These are phyloP conservation scores for Fukomys damarensis DNA, from an alignment of 2,113 vertebrate species.

Conservation along the genomic window DNA sequence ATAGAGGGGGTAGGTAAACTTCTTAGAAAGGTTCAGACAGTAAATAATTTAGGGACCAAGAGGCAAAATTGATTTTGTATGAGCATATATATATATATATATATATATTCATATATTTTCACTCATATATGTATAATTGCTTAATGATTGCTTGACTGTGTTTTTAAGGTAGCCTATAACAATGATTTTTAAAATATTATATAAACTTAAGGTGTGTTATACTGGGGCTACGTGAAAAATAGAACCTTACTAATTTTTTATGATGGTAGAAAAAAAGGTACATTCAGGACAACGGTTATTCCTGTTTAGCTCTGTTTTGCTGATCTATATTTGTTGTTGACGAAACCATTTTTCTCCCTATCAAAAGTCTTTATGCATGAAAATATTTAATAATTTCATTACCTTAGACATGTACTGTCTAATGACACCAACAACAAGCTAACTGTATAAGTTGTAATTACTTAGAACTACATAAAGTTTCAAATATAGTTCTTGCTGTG, in stretches of 20 bases:
- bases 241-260: constrained; percentile 23
- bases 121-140: too few species aligned
- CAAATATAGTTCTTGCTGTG: background rate
- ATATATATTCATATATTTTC: too few species aligned
- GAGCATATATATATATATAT: background rate
- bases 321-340: constrained; percentile 31
- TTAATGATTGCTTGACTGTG: too few species aligned
- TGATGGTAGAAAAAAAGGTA: background rate
- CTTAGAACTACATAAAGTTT: background rate
- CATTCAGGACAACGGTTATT: background rate
- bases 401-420: background rate
- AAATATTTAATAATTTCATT: constrained; percentile 42
- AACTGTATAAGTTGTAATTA: constrained; percentile 3
- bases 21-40: background rate
- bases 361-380: constrained; percentile 35
- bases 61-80: background rate
- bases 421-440: background rate
- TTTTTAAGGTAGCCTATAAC: too few species aligned
- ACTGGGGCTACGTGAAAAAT: background rate
- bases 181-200: too few species aligned
- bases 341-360: background rate
- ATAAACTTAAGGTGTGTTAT: too few species aligned
- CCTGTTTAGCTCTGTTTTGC: background rate
- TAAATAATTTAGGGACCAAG: background rate
- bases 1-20: background rate